phyloP scores from a whole-genome alignment of 37 sponge, comb jelly and placozoan species.

The Axinella damicornis region DNA sequence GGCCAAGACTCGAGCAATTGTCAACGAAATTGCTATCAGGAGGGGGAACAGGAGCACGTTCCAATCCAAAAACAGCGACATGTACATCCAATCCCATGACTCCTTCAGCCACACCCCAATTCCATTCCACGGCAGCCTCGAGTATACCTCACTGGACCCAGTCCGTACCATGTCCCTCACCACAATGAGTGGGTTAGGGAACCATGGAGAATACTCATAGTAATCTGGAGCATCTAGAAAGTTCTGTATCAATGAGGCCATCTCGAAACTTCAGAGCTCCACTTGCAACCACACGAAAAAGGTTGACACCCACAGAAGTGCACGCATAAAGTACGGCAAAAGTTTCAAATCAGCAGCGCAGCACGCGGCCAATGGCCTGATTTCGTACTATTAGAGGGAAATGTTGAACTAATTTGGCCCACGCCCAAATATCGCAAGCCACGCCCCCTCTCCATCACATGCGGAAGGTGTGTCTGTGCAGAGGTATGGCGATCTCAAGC shows the following conservation, averaged over 20 bases:
- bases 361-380: no score
- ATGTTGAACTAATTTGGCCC: no score
- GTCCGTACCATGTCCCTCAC: constrained; percentile 20
- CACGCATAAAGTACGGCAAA: no score
- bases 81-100: constrained; percentile 38
- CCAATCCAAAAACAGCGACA: constrained; percentile 3
- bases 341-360: no score
- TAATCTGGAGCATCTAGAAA: constrained; percentile 41
- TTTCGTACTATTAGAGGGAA: no score
- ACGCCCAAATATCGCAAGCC: no score
- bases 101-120: constrained; percentile 56
- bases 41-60: background rate
- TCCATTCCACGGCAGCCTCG: constrained; percentile 49
- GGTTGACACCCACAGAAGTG: no score
- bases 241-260: constrained; percentile 13
- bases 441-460: no score
- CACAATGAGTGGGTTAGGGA: constrained; percentile 58
- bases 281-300: no score
- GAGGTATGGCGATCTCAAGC: no score
- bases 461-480: no score
- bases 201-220: constrained; percentile 47
- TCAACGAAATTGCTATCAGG: constrained; percentile 22
- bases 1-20: constrained; percentile 37
- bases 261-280: no score
- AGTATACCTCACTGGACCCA: background rate